Base-by-base conservation (phyloP, 2,113 vertebrate species). In the Beaufortia kweichowensis region DNA sequence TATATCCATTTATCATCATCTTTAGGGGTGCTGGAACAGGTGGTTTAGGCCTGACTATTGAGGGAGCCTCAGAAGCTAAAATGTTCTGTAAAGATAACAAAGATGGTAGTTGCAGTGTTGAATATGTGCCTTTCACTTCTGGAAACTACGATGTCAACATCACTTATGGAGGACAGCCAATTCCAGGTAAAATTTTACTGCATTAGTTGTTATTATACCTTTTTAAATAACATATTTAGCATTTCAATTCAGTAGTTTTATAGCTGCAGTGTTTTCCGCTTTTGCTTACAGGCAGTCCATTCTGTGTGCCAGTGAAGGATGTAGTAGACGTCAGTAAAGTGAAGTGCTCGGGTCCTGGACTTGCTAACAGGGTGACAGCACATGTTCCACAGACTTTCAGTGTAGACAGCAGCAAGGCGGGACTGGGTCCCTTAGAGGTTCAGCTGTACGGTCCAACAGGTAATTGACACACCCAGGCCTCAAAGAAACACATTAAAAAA, bases 61-160 rank as follows among this genome's bases (percentile, higher is more conserved):
- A 98, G 82, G 96, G 96, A 11, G 95, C 96, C 0, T 98, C 96
- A 0, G 96, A 98, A 84, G 92, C 96, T n/a, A 98, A 98, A 87
- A 98, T 98, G 93, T 95, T 95, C 43, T 98, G 96, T 87, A 97
- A 96, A 62, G 96, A 98, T 86, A 98, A 98, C 84, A 98, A 98
- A 79, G 96, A 98, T 0, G 96, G 96, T 3, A 98, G 96, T 89
- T 98, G 96, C 67, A 94, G 94, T 0, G 96, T 98, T 84, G 96
- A 98, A 76, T 98, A 98, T 26, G 89, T 97, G 57, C 96, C 96
- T 79, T 98, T 94, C 88, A 95, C 92, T 0, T 68, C 95, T 0
- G 96, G 96, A 1, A 93, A 95, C 87, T 98, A 98, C 0, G 96
- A 98, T 0, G 93, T 98, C 86, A 98, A 98, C 91, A 98, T 98